Percentiles rank a stretch among this genome's conserved stretches.
These are phyloP conservation scores for Sphaerophoria rueppellii DNA, from an alignment of 2,888 invertebrate genomes.

Conservation along the genomic window DNA sequence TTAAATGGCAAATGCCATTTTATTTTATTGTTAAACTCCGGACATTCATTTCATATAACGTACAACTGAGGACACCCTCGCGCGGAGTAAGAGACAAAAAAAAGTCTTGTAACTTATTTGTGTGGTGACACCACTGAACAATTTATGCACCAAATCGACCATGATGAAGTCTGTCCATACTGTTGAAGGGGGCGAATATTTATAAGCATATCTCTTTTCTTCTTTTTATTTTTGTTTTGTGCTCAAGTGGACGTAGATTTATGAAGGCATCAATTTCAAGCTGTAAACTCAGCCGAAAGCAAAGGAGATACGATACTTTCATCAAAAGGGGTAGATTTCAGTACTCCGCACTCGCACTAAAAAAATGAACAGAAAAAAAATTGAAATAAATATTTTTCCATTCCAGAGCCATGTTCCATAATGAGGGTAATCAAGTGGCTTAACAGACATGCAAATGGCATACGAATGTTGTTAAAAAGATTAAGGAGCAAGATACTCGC, in stretches of 20 bases:
- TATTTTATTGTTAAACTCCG: slow-evolving; percentile 13
- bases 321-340: slow-evolving; percentile 31
- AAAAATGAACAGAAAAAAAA: not conserved
- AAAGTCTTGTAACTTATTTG: slow-evolving; percentile 22
- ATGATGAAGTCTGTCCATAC: slow-evolving; percentile 34
- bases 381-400: slow-evolving; percentile 10
- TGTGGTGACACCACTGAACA: slow-evolving; percentile 47
- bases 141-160: slow-evolving; percentile 66
- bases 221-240: not conserved
- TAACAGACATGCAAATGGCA: slow-evolving; percentile 68
- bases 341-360: not conserved
- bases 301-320: slow-evolving; percentile 34
- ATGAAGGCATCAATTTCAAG: slow-evolving; percentile 25
- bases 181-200: slow-evolving; percentile 2
- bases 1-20: slow-evolving; percentile 39
- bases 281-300: not conserved
- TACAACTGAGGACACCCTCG: slow-evolving; percentile 2
- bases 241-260: slow-evolving; percentile 32
- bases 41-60: not conserved
- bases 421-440: slow-evolving; percentile 72
- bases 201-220: not conserved
- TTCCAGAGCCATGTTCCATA: slow-evolving; percentile 33
- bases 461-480: slow-evolving; percentile 63
- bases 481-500: slow-evolving; percentile 64
- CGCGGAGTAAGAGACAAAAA: not conserved